Evolutionary conservation across 2,113 vertebrate genomes (phyloP), one percentile per base, ranked within the genome.

Genomic region (Otis tarda): DNA sequence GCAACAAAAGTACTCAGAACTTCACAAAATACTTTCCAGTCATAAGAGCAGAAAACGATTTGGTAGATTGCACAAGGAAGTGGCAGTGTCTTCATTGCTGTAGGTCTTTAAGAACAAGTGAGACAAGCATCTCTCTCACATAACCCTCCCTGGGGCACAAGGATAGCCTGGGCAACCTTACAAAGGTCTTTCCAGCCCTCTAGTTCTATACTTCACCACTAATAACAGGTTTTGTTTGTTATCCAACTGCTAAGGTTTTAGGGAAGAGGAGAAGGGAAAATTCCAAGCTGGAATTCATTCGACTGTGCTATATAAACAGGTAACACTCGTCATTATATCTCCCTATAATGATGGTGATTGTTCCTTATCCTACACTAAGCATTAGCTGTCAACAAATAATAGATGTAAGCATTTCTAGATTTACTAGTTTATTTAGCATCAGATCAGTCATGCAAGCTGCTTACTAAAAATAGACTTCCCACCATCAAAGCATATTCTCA

Each of bases 341-440:
- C 19, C 39, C 41, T 70, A 2, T 50, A 77, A 52, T 23, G 18
- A 61, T 70, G 14, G 52, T 17, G 79, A 12, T 77, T 49, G 22
- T 35, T 35, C n/a, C 61, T 64, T 94, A 47, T 35, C 74, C 10
- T 77, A 30, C 2, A 1, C 4, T 31, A 4, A 88, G 20, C 49
- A 16, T 47, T 88, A 84, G 70, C 60, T 82, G 37, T 41, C 47
- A 94, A 50, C 41, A 95, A 94, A 94, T 93, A 92, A 97, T 47
- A 84, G 86, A 93, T 63, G 39, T 78, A 87, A 92, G 80, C 59
- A 63, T 81, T 80, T 90, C 65, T 90, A 89, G 74, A 65, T 92
- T 95, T 74, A 87, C 21, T 85, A n/a, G 80, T 97, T 95, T 96
- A 93, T 98, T 98, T 97, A 97, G 89, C 91, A 82, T 95, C 67